Evolutionary conservation across 2,113 vertebrate species (phyloP).

Genomic region (Callipepla squamata): DNA sequence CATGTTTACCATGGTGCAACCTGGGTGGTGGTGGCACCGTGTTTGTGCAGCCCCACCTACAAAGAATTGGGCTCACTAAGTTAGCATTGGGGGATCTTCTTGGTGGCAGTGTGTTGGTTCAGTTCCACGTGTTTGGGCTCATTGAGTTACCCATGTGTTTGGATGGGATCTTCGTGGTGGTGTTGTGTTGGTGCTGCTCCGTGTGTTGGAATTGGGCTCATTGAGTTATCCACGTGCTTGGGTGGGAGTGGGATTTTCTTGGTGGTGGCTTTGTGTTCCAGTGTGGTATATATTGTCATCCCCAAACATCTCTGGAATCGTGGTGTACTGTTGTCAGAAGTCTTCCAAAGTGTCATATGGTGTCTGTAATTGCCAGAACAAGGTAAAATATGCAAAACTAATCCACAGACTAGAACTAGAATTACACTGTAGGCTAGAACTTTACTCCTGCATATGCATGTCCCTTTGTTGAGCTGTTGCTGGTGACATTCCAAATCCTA

Average conservation of each 20-base stretch:
- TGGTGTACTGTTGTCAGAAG: fast-evolving
- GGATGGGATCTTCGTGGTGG: not conserved
- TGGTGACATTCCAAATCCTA: not conserved
- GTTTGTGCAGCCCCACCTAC: not conserved
- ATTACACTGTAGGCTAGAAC: not conserved
- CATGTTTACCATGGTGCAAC: not conserved
- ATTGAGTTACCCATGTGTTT: fast-evolving
- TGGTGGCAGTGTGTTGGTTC: not conserved
- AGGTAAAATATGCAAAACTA: not conserved
- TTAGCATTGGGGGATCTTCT: not conserved
- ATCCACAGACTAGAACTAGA: not conserved
- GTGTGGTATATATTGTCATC: not conserved
- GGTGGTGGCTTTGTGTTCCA: fast-evolving
- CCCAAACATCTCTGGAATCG: fast-evolving
- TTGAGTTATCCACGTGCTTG: too few relatives aligned
- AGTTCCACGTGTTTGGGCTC: not conserved
- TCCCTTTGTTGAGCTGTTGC: not conserved
- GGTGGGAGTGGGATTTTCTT: too few relatives aligned
- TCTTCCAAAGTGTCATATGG: fast-evolving
- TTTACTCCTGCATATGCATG: not conserved
- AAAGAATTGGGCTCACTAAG: not conserved
- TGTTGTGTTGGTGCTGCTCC: not conserved
- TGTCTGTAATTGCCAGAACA: fast-evolving
- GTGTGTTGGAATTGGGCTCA: fast-evolving
- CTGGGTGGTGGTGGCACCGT: not conserved